Conservation (phyloP, 1,140 invertebrate genomes). For the Heliconius eleuchia region DNA sequence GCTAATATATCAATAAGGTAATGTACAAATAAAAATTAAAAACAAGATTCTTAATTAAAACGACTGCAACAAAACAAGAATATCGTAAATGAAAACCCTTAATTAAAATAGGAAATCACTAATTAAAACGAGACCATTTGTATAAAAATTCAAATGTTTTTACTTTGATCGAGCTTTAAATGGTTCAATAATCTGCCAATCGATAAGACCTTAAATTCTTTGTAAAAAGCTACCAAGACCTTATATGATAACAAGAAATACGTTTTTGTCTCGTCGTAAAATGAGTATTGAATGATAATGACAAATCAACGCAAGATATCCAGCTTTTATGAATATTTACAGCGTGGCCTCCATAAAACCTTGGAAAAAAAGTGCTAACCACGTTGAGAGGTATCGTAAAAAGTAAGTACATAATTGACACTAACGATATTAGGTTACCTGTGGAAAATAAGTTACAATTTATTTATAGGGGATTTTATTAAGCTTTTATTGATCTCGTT, state of each 20-base stretch:
- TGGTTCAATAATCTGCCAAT: conserved; percentile 12
- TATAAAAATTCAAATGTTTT: background rate
- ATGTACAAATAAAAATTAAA: no score
- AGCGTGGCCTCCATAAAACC: background rate
- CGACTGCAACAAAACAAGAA: background rate
- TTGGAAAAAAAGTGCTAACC: conserved; percentile 18
- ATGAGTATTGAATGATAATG: conserved; percentile 23
- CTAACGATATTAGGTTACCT: conserved; percentile 13
- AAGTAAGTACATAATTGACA: conserved; percentile 20
- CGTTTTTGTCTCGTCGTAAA: conserved; percentile 1
- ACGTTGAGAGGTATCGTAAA: conserved; percentile 1
- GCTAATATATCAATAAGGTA: no score
- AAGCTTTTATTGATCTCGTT: background rate
- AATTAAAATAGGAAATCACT: background rate
- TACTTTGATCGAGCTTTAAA: background rate
- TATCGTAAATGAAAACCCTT: background rate
- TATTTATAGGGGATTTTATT: conserved; percentile 6
- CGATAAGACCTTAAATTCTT: conserved; percentile 12
- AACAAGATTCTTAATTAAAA: background rate
- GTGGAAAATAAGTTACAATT: background rate
- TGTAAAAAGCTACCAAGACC: background rate
- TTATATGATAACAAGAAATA: conserved; percentile 9
- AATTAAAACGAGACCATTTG: background rate
- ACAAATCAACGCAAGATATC: conserved; percentile 14
- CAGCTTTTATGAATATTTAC: conserved; percentile 24